Evolutionary conservation across 2,888 invertebrate genomes (phyloP).

Genomic region (Chesias legatella): DNA sequence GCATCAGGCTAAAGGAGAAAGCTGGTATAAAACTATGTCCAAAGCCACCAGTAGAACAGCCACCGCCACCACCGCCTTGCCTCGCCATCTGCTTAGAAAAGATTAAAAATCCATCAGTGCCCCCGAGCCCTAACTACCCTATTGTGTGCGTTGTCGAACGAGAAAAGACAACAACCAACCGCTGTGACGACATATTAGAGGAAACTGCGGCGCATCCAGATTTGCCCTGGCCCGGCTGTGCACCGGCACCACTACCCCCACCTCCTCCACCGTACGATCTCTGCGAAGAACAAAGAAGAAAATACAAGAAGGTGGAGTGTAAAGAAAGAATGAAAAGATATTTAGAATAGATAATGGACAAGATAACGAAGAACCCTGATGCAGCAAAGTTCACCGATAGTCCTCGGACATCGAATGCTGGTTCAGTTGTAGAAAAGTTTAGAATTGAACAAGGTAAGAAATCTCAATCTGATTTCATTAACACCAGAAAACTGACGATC

Average conservation of each 20-base stretch:
- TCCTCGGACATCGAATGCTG: conserved; percentile 22
- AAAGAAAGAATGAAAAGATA: conserved; percentile 50
- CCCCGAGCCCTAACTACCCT: conserved; percentile 20
- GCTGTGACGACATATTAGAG: conserved; percentile 44
- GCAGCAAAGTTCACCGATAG: conserved; percentile 11
- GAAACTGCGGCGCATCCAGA: conserved; percentile 33
- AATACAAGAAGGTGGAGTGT: conserved; percentile 36
- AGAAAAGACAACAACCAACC: conserved; percentile 36
- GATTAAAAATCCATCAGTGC: conserved; percentile 49
- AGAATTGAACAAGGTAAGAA: conserved; percentile 27
- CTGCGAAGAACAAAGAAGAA: conserved; percentile 43
- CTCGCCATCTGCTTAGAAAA: conserved; percentile 52
- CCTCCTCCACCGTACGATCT: conserved; percentile 43
- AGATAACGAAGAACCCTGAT: conserved; percentile 9
- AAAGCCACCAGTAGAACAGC: conserved; percentile 35
- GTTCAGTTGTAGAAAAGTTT: conserved; percentile 37
- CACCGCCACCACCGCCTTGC: conserved; percentile 39
- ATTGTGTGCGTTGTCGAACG: conserved; percentile 43
- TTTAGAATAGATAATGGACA: conserved; percentile 33
- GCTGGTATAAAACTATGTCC: conserved; percentile 53
- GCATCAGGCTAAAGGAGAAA: conserved; percentile 37
- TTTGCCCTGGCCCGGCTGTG: conserved; percentile 42
- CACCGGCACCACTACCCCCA: conserved; percentile 41
- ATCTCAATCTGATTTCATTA: conserved; percentile 28
- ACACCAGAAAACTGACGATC: conserved; percentile 33